These are phyloP conservation scores for Lasioglossum figueresi DNA, from an alignment of 2,888 invertebrate species.

Conservation along the genomic window DNA sequence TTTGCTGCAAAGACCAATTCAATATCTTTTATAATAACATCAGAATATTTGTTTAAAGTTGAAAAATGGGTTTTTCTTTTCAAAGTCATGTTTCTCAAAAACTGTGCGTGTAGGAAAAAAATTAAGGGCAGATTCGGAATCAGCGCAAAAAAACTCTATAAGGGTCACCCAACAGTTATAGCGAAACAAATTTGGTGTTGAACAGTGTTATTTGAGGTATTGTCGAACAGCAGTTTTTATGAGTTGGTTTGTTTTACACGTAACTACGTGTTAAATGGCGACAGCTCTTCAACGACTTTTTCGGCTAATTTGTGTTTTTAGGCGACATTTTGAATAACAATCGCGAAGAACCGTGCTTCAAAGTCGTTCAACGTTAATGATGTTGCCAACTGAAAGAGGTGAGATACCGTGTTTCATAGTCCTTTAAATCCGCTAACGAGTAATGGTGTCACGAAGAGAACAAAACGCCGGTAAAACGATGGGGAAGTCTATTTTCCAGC, in stretches of 20 bases:
- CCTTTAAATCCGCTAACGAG: slow-evolving; percentile 8
- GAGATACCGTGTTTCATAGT: not conserved
- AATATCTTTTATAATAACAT: too few relatives aligned
- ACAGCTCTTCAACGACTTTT: not conserved
- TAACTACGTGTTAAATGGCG: not conserved
- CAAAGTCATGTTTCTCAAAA: too few relatives aligned
- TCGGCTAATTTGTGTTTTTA: slow-evolving; percentile 8
- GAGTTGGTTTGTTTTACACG: not conserved
- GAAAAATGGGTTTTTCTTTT: too few relatives aligned
- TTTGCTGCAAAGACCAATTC: too few relatives aligned
- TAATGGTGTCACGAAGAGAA: slow-evolving; percentile 8
- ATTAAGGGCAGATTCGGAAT: too few relatives aligned
- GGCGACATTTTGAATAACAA: slow-evolving; percentile 34
- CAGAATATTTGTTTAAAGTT: too few relatives aligned
- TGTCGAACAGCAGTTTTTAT: not conserved
- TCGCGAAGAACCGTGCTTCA: slow-evolving; percentile 30
- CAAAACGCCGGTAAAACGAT: slow-evolving; percentile 16
- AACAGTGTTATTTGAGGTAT: too few relatives aligned
- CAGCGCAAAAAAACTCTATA: too few relatives aligned
- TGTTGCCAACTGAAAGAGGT: slow-evolving; percentile 48
- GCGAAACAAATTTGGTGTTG: too few relatives aligned
- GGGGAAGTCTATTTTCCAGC: slow-evolving; percentile 12
- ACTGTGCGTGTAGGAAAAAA: too few relatives aligned
- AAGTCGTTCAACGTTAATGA: slow-evolving; percentile 45
- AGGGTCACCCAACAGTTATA: too few relatives aligned